Conservation (phyloP, 2,797 vertebrate genomes). For the Acanthis flammea region DNA sequence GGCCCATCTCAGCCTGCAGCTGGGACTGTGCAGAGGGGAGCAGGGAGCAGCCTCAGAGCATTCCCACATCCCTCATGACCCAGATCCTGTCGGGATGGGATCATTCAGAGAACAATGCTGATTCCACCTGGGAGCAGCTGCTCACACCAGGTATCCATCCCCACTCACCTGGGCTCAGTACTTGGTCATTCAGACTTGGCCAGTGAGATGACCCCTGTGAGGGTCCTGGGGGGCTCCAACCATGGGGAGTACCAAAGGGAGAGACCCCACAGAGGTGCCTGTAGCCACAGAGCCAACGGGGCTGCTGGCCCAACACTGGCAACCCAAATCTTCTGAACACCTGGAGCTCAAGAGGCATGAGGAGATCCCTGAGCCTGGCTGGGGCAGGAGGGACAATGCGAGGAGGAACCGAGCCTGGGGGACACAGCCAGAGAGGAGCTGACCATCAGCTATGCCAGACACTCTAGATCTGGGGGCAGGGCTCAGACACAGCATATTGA, state of each 20-base stretch:
- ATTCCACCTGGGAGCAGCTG: background rate
- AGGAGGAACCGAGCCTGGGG: fast-evolving
- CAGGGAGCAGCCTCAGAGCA: background rate
- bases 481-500: background rate
- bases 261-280: background rate
- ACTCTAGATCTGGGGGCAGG: background rate
- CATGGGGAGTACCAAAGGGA: background rate
- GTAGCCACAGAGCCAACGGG: fast-evolving
- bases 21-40: background rate
- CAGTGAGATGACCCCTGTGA: fast-evolving
- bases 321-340: fast-evolving
- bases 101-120: fast-evolving
- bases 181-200: fast-evolving
- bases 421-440: background rate
- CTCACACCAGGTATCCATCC: background rate
- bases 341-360: background rate
- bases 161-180: background rate
- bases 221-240: background rate
- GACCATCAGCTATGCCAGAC: fast-evolving
- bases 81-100: background rate
- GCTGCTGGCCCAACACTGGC: background rate
- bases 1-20: background rate
- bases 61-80: background rate
- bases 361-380: background rate
- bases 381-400: background rate